Base-by-base conservation (phyloP, 2,113 vertebrate genomes). In the Chloebia gouldiae region DNA sequence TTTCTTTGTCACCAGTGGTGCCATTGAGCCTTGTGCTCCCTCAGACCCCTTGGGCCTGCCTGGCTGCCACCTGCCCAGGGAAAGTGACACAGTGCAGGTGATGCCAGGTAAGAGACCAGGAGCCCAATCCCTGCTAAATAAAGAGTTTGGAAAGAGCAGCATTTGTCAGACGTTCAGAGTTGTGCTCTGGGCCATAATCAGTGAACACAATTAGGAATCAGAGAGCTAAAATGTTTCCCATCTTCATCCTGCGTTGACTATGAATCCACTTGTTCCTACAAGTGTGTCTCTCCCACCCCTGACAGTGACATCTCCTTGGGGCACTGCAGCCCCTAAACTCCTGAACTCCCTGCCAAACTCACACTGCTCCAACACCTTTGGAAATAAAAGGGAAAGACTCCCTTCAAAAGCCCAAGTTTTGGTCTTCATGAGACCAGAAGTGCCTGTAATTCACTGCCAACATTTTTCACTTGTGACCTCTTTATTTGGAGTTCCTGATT, bases 401-500 rank as follows among this genome's bases (percentile, higher is more conserved):
- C 73, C 25, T 70, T 70, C 91, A 69, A 72, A 93, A 85, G 84
- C 16, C 33, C 28, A 9, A 40, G 19, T 54, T 79, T 18, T 81
- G 45, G 69, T 85, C 73, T 68, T 49, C 51, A 50, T 2, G 54
- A 94, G 85, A 40, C 44, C 73, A 42, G 39, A 57, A 86, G 88
- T 10, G 7, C 78, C 89, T 51, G 81, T 54, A 83, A 96, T 92
- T 95, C 90, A 88, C 86, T 28, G 82, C 90, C 76, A 81, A 40
- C 93, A 79, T 90, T 90, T 60, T 94, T 92, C 95, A 87, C 86
- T 86, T 5, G 4, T 80, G 92, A 96, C 95, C 88, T 69, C 91
- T 96, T 90, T 77, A 91, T 90, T 93, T 71, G 75, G 91, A 95
- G 91, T 70, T 92, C 93, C 81, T 2, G 15, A 66, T 92, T 96